Evolutionary conservation across 35 echinoderm and acorn worm genomes (phyloP).

Genomic region (Holothuria glaberrima): DNA sequence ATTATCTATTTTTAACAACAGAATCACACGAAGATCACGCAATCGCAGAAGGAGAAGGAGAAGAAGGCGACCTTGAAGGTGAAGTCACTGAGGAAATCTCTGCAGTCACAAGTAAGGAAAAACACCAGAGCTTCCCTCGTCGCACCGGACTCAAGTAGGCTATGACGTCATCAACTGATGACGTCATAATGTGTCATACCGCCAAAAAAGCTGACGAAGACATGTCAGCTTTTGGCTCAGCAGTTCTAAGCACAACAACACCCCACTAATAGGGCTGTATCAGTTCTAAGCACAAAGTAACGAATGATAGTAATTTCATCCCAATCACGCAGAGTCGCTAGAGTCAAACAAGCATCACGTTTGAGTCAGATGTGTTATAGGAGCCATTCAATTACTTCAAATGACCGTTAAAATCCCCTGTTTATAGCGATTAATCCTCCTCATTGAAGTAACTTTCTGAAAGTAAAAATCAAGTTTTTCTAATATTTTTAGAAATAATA

Average conservation of each 20-base stretch:
- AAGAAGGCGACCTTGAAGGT: constrained; percentile 23
- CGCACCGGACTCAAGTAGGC: neutral
- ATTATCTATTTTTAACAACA: neutral
- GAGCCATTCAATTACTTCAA: too few relatives aligned
- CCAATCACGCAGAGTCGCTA: too few relatives aligned
- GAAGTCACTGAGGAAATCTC: neutral
- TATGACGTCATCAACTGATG: constrained; percentile 21
- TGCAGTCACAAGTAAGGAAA: constrained; percentile 44
- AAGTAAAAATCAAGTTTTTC: too few relatives aligned
- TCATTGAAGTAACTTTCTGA: too few relatives aligned
- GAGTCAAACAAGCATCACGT: too few relatives aligned
- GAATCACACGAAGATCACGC: constrained; percentile 23
- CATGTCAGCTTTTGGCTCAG: constrained; percentile 29
- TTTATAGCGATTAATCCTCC: too few relatives aligned
- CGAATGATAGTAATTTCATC: too few relatives aligned
- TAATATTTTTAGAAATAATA: too few relatives aligned
- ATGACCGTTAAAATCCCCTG: too few relatives aligned
- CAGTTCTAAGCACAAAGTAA: too few relatives aligned
- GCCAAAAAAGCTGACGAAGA: neutral
- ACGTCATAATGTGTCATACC: neutral
- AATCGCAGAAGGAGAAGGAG: constrained; percentile 22
- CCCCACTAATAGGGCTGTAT: too few relatives aligned
- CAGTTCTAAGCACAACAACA: constrained; percentile 41
- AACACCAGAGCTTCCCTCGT: constrained; percentile 49
- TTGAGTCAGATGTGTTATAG: too few relatives aligned